A percentile compares a stretch with the other conserved stretches of the same genome.
Evolutionary conservation across 2,797 vertebrate species (phyloP).

Genomic region (Typhlichthys subterraneus): DNA sequence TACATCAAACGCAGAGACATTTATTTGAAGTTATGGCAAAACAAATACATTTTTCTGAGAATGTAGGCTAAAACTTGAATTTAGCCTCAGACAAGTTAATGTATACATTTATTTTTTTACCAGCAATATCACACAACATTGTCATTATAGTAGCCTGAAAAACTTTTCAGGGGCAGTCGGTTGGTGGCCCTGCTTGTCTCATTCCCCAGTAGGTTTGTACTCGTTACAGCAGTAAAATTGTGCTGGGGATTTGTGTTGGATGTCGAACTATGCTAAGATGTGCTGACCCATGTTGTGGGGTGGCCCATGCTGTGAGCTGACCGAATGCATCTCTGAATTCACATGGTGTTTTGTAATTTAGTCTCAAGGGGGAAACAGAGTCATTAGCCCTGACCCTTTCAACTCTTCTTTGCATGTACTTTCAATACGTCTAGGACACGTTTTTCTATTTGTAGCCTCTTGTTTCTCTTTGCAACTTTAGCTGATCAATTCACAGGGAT

Average conservation of each 20-base stretch:
- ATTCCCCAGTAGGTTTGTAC: neutral
- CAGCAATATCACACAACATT: slow-evolving; percentile 55
- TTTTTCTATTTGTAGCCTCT: no score
- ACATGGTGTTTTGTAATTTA: slow-evolving; percentile 38
- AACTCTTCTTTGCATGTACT: slow-evolving; percentile 36
- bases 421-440: slow-evolving; percentile 17
- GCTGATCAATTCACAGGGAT: neutral
- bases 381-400: slow-evolving; percentile 30
- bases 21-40: slow-evolving; percentile 54
- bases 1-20: slow-evolving; percentile 34
- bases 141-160: slow-evolving; percentile 32
- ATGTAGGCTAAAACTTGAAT: slow-evolving; percentile 57
- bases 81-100: slow-evolving; percentile 3
- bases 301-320: slow-evolving; percentile 56
- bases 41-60: slow-evolving; percentile 64
- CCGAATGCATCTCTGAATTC: slow-evolving; percentile 48
- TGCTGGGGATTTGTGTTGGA: slow-evolving; percentile 65
- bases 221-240: slow-evolving; percentile 28
- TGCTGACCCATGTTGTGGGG: slow-evolving; percentile 53
- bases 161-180: slow-evolving; percentile 38
- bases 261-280: slow-evolving; percentile 63
- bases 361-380: slow-evolving; percentile 37
- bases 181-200: slow-evolving; percentile 16
- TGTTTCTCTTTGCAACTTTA: no score
- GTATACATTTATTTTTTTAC: slow-evolving; percentile 11